These are phyloP conservation scores for Sphenodon punctatus DNA, from an alignment of 2,797 vertebrate genomes.

Conservation along the genomic window DNA sequence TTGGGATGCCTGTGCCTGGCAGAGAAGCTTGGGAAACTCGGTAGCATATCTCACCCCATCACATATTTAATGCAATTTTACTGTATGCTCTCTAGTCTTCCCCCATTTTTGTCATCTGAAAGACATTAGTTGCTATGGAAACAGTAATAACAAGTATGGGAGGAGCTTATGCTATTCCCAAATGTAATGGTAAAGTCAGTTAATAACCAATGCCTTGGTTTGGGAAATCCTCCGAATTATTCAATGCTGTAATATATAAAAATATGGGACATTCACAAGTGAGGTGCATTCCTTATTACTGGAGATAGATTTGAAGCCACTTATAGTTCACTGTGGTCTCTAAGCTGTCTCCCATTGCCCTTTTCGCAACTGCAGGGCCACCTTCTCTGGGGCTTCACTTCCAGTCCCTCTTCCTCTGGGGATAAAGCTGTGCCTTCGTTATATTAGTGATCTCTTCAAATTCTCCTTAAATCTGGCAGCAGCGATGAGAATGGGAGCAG, in stretches of 20 bases:
- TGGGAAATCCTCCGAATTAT: not conserved
- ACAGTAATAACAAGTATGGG: constrained; percentile 53
- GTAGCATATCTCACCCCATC: not conserved
- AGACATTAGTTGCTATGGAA: constrained; percentile 69
- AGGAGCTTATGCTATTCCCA: not conserved
- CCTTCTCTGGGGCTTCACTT: no score
- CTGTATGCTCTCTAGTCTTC: constrained; percentile 36
- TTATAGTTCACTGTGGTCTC: no score
- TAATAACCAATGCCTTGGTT: not conserved
- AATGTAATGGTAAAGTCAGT: not conserved
- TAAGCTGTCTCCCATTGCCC: no score
- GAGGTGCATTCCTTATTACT: not conserved
- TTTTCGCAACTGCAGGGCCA: no score
- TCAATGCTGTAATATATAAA: not conserved
- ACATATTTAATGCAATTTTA: not conserved
- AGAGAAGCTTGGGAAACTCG: not conserved
- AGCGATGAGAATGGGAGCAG: no score
- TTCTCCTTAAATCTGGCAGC: no score
- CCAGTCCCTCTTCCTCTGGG: no score
- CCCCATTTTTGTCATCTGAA: constrained; percentile 47
- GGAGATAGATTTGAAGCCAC: no score
- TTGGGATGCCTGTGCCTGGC: not conserved
- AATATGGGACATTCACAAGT: not conserved
- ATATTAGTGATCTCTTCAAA: no score
- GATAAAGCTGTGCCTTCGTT: no score